Base-by-base conservation (phyloP, 2,888 invertebrate species). In the Drosophila atroscutellata region DNA sequence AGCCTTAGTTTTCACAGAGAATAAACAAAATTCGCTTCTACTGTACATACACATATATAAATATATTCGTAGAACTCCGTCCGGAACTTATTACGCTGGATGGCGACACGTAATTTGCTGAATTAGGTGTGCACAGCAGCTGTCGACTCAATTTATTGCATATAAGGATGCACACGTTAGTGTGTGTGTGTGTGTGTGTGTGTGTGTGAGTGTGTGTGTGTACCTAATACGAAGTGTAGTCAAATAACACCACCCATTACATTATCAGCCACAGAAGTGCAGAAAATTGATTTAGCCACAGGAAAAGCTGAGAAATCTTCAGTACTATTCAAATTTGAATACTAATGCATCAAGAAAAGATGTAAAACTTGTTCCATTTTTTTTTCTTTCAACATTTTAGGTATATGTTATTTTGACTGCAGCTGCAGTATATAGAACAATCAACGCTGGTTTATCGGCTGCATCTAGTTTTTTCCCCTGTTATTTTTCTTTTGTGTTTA, bases 141-240 rank as follows among this genome's bases (percentile, higher is more conserved):
- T 66, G 66, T 26, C 24, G 30, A 7, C 26, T 52, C 42, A 49
- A 51, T 65, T 61, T 58, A 70, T 75, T 75, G 50, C 63, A 57
- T n/a, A 54, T 32, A 42, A 52, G 9, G 3, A 9, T 18, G 37
- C 32, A 63, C 18, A 26, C 1, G 24, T 36, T 5, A 15, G 36
- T 13, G 24, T 60, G 50, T 49, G 34, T 24, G n/a, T 39, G n/a
- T n/a, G 18, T 37, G 18, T 6, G 57, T 52, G 15, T 8, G 11
- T 42, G n/a, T 54, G 18, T 37, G 18, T 6, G 57, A 47, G 18
- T 18, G 18, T 6, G 57, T 52, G 15, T 8, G 13, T 42, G 11
- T 30, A 11, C n/a, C n/a, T n/a, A n/a, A n/a, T 9, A 1, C 8
- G 3, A n/a, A 37, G 37, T 4, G 39, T 9, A 7, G 37, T 18